Percentiles rank a stretch among this genome's conserved stretches.
Evolutionary conservation across 2,113 vertebrate species (phyloP).

Genomic region (Puma concolor): DNA sequence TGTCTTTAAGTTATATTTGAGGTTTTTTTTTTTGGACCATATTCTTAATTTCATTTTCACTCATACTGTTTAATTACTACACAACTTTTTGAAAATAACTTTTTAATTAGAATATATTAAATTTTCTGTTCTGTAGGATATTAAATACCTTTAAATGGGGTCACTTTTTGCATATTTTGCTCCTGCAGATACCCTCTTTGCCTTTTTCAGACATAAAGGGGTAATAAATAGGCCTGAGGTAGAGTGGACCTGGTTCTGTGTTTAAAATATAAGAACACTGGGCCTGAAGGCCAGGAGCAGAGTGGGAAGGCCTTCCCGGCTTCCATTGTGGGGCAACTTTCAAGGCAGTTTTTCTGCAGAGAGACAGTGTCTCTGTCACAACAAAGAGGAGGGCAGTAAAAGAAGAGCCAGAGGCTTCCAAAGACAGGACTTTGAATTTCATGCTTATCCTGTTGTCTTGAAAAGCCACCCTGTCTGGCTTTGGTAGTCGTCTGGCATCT

Average conservation of each 20-base stretch:
- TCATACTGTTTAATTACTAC: not conserved
- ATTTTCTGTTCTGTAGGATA: not conserved
- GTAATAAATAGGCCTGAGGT: not conserved
- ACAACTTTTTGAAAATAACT: not conserved
- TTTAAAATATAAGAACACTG: not conserved
- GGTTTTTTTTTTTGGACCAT: not conserved
- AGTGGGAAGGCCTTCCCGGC: not conserved
- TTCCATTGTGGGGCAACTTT: not conserved
- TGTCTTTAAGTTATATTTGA: not conserved
- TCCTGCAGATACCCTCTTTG: not conserved
- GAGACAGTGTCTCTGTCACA: not conserved
- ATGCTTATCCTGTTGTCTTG: not conserved
- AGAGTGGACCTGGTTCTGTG: not conserved
- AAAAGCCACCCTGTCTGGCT: not conserved
- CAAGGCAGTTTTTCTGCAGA: not conserved
- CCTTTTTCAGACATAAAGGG: not conserved
- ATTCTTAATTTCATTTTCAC: conserved; percentile 39
- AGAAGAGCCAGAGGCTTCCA: not conserved
- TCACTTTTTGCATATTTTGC: not conserved
- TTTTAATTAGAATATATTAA: conserved; percentile 31
- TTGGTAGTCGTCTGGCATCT: not conserved
- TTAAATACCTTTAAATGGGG: not conserved
- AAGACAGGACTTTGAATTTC: not conserved
- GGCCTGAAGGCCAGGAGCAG: not conserved
- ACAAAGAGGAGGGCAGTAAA: not conserved